Conservation (phyloP, 2,797 vertebrate species). For the Rhinoraja longicauda region DNA sequence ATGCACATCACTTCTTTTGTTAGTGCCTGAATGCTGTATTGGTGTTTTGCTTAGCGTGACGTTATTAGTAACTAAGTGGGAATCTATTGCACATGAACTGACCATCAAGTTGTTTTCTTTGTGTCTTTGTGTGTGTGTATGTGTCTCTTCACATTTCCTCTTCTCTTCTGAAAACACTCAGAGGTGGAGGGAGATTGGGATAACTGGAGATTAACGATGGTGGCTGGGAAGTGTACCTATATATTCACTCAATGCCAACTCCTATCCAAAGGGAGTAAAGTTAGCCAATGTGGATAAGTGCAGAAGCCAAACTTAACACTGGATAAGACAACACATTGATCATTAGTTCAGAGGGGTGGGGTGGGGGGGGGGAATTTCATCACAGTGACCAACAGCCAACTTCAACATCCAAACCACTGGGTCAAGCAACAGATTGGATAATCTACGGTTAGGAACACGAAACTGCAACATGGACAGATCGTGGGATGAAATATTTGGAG, state of each 20-base stretch:
- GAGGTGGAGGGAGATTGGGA: not conserved
- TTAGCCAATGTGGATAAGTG: not conserved
- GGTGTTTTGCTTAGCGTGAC: not conserved
- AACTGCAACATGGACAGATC: not conserved
- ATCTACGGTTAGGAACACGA: not conserved
- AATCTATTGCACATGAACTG: not conserved
- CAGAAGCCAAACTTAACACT: not conserved
- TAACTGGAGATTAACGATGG: not conserved
- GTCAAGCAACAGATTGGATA: not conserved
- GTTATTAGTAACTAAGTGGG: not conserved
- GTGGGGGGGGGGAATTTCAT: not conserved
- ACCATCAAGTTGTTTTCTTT: not conserved
- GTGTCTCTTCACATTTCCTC: no score
- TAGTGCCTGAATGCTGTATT: not conserved
- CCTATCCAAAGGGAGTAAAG: not conserved
- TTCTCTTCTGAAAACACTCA: not conserved
- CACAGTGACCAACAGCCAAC: not conserved
- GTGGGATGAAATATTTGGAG: no score
- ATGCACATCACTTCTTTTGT: not conserved
- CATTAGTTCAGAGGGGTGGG: no score
- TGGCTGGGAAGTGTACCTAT: not conserved
- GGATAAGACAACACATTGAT: not conserved
- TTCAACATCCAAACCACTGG: not conserved
- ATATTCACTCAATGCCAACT: not conserved
- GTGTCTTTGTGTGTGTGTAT: not conserved